Percentiles rank a stretch among this genome's conserved stretches.
These are phyloP conservation scores for Phymanthus crucifer DNA, from an alignment of 92 coral and sea anemone species.

Conservation along the genomic window DNA sequence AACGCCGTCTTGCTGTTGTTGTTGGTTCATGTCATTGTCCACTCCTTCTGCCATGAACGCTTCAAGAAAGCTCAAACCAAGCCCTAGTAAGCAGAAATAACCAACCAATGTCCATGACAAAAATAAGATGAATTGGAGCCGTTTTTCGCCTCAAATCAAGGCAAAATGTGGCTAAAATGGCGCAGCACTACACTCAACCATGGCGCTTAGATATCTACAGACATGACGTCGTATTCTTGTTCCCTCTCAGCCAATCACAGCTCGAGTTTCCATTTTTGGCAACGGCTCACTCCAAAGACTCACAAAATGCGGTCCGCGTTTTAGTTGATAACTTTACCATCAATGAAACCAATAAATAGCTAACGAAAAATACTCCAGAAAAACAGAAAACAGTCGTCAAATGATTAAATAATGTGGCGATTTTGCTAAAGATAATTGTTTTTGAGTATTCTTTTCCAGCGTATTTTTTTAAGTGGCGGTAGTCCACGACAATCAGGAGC, in stretches of 20 bases:
- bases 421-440: conserved; percentile 5
- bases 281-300: conserved; percentile 56
- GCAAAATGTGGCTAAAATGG: conserved; percentile 68
- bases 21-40: conserved; percentile 97
- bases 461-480: conserved; percentile 8
- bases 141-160: conserved; percentile 66
- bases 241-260: conserved; percentile 74
- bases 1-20: conserved; percentile 84
- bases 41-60: conserved; percentile 87
- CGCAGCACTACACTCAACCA: conserved; percentile 74
- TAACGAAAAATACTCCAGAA: conserved; percentile 10
- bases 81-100: conserved; percentile 53
- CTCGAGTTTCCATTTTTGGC: conserved; percentile 82
- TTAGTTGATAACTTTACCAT: conserved; percentile 40
- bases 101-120: conserved; percentile 69
- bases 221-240: conserved; percentile 83
- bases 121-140: conserved; percentile 45
- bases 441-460: conserved; percentile 7
- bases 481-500: neutral
- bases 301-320: conserved; percentile 70
- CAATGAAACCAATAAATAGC: conserved; percentile 25
- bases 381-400: conserved; percentile 17
- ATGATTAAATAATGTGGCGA: conserved; percentile 18
- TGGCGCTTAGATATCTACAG: conserved; percentile 81
- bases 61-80: conserved; percentile 57